Evolutionary conservation across 2,113 vertebrate genomes (phyloP).

Genomic region (Tychaedon coryphoeus): DNA sequence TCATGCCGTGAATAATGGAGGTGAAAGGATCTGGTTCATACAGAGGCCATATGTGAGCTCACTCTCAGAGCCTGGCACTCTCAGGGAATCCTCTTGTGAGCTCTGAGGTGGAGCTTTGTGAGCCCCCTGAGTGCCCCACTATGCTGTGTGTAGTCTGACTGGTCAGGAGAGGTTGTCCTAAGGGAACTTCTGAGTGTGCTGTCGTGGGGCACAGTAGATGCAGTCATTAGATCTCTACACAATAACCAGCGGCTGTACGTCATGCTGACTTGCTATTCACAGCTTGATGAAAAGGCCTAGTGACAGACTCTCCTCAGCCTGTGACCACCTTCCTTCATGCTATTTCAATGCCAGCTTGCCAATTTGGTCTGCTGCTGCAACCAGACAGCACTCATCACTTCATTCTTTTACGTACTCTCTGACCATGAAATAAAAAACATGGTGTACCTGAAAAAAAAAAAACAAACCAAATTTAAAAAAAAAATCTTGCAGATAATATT

Average conservation of each 20-base stretch:
- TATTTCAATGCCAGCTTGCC: background rate
- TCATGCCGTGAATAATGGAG: background rate
- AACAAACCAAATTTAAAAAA: background rate
- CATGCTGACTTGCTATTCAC: constrained; percentile 27
- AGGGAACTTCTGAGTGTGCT: background rate
- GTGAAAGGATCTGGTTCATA: constrained; percentile 3
- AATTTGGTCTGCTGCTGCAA: background rate
- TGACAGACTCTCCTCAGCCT: background rate
- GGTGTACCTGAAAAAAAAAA: background rate
- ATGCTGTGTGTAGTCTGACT: background rate
- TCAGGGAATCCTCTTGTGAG: background rate
- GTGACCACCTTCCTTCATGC: background rate
- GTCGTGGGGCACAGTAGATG: background rate
- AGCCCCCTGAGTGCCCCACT: background rate
- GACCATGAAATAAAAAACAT: background rate
- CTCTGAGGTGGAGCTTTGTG: background rate
- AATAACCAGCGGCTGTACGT: background rate
- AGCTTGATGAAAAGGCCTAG: background rate
- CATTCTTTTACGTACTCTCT: background rate
- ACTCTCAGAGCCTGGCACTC: background rate
- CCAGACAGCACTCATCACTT: background rate
- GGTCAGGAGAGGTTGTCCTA: background rate
- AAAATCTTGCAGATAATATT: background rate
- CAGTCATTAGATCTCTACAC: constrained; percentile 2
- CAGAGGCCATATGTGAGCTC: background rate